Evolutionary conservation across 2,888 invertebrate genomes (phyloP).

Genomic region (Thecocarcelia acutangulata): DNA sequence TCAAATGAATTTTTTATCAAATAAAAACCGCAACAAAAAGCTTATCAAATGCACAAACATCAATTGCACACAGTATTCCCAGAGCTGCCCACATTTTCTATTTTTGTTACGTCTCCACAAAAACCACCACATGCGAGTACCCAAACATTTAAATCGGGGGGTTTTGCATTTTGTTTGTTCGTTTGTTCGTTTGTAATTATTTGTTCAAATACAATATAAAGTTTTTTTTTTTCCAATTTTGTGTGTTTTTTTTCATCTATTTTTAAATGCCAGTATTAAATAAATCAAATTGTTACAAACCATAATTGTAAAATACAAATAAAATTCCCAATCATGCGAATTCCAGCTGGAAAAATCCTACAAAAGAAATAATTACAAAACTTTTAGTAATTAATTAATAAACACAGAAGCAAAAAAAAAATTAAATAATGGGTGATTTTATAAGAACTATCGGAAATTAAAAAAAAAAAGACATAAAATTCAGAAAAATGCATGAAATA

Average conservation of each 20-base stretch:
- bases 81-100: conserved; percentile 59
- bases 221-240: not conserved
- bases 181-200: too few species aligned
- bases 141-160: conserved; percentile 5
- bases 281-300: conserved; percentile 53
- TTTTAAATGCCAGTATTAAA: conserved; percentile 47
- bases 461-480: too few species aligned
- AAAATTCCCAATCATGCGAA: conserved; percentile 48
- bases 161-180: conserved; percentile 9
- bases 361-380: conserved; percentile 55
- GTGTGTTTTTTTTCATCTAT: conserved; percentile 2
- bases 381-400: conserved; percentile 55
- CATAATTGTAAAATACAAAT: conserved; percentile 54
- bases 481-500: too few species aligned
- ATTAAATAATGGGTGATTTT: too few species aligned
- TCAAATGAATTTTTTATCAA: conserved; percentile 58
- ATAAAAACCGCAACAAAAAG: conserved; percentile 57
- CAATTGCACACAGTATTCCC: conserved; percentile 44
- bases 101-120: conserved; percentile 11
- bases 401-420: conserved; percentile 2
- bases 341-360: conserved; percentile 35
- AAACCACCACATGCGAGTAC: conserved; percentile 17
- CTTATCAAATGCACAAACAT: conserved; percentile 41
- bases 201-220: not conserved
- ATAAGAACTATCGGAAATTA: too few species aligned